Conservation (phyloP, 2,113 vertebrate genomes). For the Pimephales promelas region DNA sequence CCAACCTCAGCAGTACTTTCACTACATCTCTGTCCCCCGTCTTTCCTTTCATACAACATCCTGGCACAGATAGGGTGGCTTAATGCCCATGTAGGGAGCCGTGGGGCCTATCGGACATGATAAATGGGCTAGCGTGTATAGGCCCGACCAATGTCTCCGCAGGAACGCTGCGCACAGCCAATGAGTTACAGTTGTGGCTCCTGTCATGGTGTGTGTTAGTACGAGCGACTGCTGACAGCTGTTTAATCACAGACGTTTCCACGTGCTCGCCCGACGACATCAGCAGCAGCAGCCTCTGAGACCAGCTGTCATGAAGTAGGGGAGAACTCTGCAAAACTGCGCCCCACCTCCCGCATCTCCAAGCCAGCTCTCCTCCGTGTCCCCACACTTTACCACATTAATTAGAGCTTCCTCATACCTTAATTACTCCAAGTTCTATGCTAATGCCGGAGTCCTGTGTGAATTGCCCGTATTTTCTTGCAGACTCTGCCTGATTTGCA, state of each 20-base stretch:
- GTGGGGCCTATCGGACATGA: constrained; percentile 2
- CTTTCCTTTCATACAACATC: constrained; percentile 29
- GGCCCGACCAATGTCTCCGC: not conserved
- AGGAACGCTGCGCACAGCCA: not conserved
- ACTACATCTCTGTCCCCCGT: constrained; percentile 30
- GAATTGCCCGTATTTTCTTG: constrained; percentile 59
- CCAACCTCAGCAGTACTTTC: not conserved
- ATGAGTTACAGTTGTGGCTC: constrained; percentile 9
- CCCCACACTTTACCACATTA: constrained; percentile 56
- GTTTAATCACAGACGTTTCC: constrained; percentile 9
- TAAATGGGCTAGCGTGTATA: constrained; percentile 10
- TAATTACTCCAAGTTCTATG: constrained; percentile 66
- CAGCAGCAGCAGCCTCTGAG: constrained; percentile 13
- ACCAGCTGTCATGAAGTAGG: constrained; percentile 10
- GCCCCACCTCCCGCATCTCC: constrained; percentile 1
- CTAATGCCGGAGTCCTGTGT: constrained; percentile 62
- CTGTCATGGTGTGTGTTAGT: not conserved
- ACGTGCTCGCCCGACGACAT: not conserved
- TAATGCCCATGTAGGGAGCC: constrained; percentile 31
- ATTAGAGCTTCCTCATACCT: constrained; percentile 62
- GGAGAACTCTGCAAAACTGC: not conserved
- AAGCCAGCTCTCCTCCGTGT: not conserved
- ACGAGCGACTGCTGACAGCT: constrained; percentile 8
- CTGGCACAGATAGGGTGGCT: constrained; percentile 27
- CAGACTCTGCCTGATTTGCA: constrained; percentile 57